These are phyloP conservation scores for Carollia perspicillata DNA, from an alignment of 2,113 vertebrate genomes.

Conservation along the genomic window DNA sequence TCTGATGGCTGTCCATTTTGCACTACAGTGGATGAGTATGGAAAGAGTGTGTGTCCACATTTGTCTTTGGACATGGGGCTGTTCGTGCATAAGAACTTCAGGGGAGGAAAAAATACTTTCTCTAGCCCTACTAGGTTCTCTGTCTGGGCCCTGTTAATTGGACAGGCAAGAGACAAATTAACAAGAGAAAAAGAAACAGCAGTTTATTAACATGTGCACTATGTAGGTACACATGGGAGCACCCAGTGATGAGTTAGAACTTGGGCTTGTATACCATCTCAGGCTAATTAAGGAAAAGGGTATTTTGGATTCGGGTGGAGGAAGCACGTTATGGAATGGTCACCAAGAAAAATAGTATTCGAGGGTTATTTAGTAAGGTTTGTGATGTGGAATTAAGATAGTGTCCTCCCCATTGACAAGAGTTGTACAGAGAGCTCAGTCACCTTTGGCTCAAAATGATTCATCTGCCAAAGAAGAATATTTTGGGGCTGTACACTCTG, in stretches of 20 bases:
- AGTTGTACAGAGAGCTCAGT: background rate
- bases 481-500: background rate
- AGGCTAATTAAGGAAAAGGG: background rate
- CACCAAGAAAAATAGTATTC: background rate
- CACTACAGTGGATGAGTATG: background rate
- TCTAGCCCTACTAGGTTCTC: background rate
- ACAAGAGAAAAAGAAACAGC: background rate
- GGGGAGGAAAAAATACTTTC: background rate
- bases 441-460: background rate
- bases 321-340: background rate
- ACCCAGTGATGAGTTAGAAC: background rate
- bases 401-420: background rate
- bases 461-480: background rate
- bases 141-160: background rate
- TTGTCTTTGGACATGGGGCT: background rate
- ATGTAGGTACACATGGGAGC: background rate
- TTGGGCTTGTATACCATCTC: background rate
- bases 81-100: background rate
- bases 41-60: fast-evolving
- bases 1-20: background rate
- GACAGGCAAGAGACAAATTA: background rate
- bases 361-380: background rate
- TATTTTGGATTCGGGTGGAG: background rate
- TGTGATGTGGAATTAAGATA: background rate
- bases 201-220: background rate